phyloP scores from a whole-genome alignment of 2,797 vertebrate species.

The Tolypeutes matacus region DNA sequence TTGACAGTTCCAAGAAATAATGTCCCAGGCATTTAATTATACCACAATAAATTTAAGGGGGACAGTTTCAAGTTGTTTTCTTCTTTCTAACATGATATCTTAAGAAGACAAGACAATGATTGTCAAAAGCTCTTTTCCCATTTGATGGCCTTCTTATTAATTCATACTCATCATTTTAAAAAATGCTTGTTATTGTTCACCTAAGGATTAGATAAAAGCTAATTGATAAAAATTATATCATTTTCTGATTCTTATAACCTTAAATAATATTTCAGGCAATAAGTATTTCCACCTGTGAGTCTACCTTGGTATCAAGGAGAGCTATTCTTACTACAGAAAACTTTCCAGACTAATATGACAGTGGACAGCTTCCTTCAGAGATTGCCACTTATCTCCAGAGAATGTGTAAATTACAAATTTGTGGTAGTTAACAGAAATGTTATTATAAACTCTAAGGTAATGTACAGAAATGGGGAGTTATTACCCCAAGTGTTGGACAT shows the following conservation, averaged over 20 bases:
- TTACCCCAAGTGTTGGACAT: neutral
- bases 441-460: neutral
- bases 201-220: neutral
- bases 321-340: neutral
- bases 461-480: neutral
- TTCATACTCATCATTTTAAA: neutral
- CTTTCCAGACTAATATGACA: neutral
- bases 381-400: neutral
- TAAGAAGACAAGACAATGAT: neutral
- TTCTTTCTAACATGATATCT: neutral
- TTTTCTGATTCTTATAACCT: neutral
- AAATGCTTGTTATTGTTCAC: neutral
- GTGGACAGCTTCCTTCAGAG: neutral
- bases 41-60: conserved; percentile 24
- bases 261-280: neutral
- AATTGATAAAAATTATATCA: neutral
- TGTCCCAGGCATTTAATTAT: neutral
- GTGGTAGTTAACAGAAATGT: neutral
- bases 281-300: neutral
- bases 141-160: neutral
- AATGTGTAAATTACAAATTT: neutral
- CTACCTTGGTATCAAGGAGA: neutral
- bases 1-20: conserved; percentile 20
- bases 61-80: neutral
- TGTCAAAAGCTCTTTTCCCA: neutral